Conservation (phyloP, 2,797 vertebrate species). For the Capromys pilorides region DNA sequence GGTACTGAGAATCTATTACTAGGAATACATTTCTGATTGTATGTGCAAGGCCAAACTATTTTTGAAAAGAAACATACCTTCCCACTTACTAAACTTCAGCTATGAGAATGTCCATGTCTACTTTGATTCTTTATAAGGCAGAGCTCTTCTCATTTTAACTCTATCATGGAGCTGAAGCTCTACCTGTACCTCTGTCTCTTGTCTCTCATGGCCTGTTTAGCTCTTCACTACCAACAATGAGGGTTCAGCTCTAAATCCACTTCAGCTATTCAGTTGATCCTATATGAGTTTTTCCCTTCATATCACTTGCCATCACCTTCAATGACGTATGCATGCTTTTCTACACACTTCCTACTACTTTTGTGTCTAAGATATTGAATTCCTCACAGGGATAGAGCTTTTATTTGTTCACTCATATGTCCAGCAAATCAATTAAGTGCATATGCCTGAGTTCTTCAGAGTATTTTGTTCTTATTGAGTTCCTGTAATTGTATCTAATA, state of each 20-base stretch:
- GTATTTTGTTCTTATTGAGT: constrained; percentile 1
- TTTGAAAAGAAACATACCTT: neutral
- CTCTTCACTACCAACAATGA: neutral
- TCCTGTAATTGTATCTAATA: neutral
- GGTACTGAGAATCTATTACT: neutral
- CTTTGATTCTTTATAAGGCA: neutral
- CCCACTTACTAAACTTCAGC: neutral
- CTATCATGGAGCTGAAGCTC: neutral
- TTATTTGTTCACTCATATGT: neutral
- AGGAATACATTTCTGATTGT: neutral
- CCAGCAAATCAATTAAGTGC: neutral
- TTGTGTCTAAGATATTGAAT: neutral
- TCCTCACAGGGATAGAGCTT: neutral
- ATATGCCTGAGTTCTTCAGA: neutral
- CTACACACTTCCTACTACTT: neutral
- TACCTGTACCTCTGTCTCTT: neutral
- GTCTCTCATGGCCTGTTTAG: neutral
- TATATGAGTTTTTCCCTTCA: neutral
- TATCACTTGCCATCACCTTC: neutral
- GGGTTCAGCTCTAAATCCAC: neutral
- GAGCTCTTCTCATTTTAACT: neutral
- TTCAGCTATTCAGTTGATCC: neutral
- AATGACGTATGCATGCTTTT: neutral
- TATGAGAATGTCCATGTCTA: neutral
- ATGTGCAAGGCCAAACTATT: neutral